These are phyloP conservation scores for Australoheros facetus DNA, from an alignment of 2,797 vertebrate species.

Conservation along the genomic window DNA sequence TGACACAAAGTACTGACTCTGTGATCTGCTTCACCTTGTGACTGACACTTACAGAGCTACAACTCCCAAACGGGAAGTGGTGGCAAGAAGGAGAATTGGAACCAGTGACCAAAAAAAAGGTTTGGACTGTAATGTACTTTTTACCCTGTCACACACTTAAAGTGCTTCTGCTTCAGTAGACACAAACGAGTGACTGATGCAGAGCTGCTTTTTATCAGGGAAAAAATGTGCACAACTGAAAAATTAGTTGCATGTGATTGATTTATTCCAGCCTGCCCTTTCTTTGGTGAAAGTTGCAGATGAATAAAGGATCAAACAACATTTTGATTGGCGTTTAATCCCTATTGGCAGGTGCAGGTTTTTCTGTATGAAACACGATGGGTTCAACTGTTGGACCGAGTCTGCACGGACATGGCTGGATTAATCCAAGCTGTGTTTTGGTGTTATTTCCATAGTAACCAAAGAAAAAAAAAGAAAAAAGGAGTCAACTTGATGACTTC, in stretches of 20 bases:
- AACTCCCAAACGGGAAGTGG: conserved; percentile 51
- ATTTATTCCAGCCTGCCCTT: conserved; percentile 27
- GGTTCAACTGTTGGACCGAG: conserved; percentile 59
- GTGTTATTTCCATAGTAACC: conserved; percentile 65
- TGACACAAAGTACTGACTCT: not conserved
- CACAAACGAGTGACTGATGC: not conserved
- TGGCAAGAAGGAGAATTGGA: conserved; percentile 57
- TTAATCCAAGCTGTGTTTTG: conserved; percentile 76
- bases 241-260: not conserved
- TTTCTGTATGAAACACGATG: conserved; percentile 20
- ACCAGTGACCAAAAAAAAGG: conserved; percentile 10
- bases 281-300: conserved; percentile 21
- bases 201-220: not conserved
- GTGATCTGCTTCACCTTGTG: not conserved
- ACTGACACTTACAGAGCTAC: not conserved
- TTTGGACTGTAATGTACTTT: not conserved
- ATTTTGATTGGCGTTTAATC: conserved; percentile 32
- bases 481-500: conserved; percentile 37
- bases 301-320: conserved; percentile 28
- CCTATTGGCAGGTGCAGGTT: conserved; percentile 35
- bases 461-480: conserved; percentile 22
- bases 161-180: conserved; percentile 20
- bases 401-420: conserved; percentile 41
- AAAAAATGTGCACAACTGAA: not conserved
- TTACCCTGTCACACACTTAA: not conserved